Conservation (phyloP, 2,797 vertebrate genomes). For the Scomberomorus guttatus region DNA sequence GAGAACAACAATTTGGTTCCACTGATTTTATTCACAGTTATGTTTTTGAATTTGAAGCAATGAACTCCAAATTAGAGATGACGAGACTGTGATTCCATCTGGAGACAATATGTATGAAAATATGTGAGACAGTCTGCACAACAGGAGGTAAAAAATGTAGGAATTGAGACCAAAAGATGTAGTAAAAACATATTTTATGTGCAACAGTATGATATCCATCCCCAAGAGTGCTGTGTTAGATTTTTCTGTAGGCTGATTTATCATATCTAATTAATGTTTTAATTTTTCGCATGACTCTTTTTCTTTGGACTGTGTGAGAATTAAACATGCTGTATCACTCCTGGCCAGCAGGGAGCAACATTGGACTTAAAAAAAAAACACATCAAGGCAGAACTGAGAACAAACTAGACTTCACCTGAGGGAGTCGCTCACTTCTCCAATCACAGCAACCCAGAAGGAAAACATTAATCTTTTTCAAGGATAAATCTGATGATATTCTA, state of each 20-base stretch:
- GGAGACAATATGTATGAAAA: slow-evolving; percentile 70
- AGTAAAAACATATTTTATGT: slow-evolving; percentile 46
- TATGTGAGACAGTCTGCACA: slow-evolving; percentile 50
- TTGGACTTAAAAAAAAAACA: slow-evolving; percentile 35
- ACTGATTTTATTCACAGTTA: slow-evolving; percentile 17
- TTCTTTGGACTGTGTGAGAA: neutral
- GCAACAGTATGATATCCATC: neutral
- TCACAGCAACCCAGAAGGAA: neutral
- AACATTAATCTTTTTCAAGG: neutral
- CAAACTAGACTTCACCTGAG: neutral
- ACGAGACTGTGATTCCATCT: slow-evolving; percentile 67
- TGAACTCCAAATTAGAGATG: slow-evolving; percentile 33
- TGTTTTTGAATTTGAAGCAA: slow-evolving; percentile 40
- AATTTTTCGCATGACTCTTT: neutral
- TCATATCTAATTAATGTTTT: neutral
- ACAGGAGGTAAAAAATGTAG: slow-evolving; percentile 50
- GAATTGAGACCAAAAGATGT: slow-evolving; percentile 54
- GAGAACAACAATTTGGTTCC: slow-evolving; percentile 1
- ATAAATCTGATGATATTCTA: no score
- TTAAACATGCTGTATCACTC: neutral
- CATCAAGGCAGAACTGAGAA: neutral
- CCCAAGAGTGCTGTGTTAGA: neutral
- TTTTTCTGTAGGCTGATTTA: neutral
- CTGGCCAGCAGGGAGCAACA: slow-evolving; percentile 68
- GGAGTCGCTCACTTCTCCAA: neutral